A percentile compares a stretch with the other conserved stretches of the same genome.
These are phyloP conservation scores for Napeogenes inachia DNA, from an alignment of 2,888 invertebrate genomes.

Conservation along the genomic window DNA sequence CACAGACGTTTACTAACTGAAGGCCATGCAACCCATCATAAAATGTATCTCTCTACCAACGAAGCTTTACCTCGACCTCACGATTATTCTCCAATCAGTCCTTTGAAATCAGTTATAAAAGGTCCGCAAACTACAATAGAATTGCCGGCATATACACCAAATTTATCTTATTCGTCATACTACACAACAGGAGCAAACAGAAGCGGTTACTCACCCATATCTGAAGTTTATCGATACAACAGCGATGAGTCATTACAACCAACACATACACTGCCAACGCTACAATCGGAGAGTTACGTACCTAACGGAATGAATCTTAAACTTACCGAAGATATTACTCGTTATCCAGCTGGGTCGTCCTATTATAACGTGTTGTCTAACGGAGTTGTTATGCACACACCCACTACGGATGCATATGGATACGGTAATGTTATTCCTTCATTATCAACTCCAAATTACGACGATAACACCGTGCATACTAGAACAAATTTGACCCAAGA, in stretches of 20 bases:
- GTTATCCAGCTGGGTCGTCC: slow-evolving; percentile 50
- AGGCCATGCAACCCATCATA: slow-evolving; percentile 60
- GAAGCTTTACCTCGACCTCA: slow-evolving; percentile 55
- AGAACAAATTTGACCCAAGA: slow-evolving; percentile 55
- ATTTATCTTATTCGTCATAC: slow-evolving; percentile 65
- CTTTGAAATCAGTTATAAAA: slow-evolving; percentile 61
- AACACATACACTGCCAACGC: slow-evolving; percentile 52
- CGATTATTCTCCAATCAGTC: slow-evolving; percentile 55
- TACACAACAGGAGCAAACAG: slow-evolving; percentile 54
- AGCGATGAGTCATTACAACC: slow-evolving; percentile 68
- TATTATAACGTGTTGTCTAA: slow-evolving; percentile 57
- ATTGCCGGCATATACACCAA: slow-evolving; percentile 65
- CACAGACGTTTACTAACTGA: slow-evolving; percentile 64
- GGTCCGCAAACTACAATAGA: slow-evolving; percentile 57
- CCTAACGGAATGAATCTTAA: slow-evolving; percentile 66
- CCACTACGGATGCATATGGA: slow-evolving; percentile 53
- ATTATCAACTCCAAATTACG: slow-evolving; percentile 54
- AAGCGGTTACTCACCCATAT: slow-evolving; percentile 65
- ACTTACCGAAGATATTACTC: slow-evolving; percentile 57
- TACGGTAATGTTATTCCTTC: slow-evolving; percentile 48
- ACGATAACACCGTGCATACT: slow-evolving; percentile 50
- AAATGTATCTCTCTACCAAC: slow-evolving; percentile 54
- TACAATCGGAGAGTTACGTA: slow-evolving; percentile 62
- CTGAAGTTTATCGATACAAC: slow-evolving; percentile 66
- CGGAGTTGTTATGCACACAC: slow-evolving; percentile 53